A percentile compares a stretch with the other conserved stretches of the same genome.
phyloP scores from a whole-genome alignment of 1,140 invertebrate genomes.

The Aphaenogaster floridana region DNA sequence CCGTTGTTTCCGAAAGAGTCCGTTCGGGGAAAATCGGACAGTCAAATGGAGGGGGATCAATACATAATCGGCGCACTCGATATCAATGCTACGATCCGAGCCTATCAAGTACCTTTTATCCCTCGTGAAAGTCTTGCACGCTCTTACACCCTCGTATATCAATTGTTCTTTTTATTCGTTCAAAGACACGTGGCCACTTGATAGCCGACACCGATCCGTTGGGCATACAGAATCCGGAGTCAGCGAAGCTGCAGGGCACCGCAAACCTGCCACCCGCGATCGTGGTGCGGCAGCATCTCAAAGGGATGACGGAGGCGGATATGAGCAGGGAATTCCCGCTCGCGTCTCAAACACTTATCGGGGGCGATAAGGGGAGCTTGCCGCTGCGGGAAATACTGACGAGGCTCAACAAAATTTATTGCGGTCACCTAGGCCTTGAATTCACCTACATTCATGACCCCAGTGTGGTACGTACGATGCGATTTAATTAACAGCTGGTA shows the following conservation, averaged over 20 bases:
- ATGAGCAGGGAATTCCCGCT: constrained; percentile 90
- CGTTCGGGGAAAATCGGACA: constrained; percentile 20
- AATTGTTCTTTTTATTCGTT: constrained; percentile 3
- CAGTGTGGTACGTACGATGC: constrained; percentile 14
- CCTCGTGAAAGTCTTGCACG: neutral
- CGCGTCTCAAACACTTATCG: constrained; percentile 91
- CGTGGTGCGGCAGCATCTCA: constrained; percentile 82
- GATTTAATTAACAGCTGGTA: neutral
- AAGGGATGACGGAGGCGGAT: constrained; percentile 89
- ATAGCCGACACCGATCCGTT: constrained; percentile 94
- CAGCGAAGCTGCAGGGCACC: constrained; percentile 80
- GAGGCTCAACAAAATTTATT: constrained; percentile 91
- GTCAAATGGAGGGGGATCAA: constrained; percentile 64
- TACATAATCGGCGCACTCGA: constrained; percentile 68
- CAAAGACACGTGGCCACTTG: constrained; percentile 92
- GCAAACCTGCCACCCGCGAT: constrained; percentile 77
- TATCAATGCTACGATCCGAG: constrained; percentile 78
- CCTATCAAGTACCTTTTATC: constrained; percentile 76
- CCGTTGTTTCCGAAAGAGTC: neutral
- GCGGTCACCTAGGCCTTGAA: constrained; percentile 92
- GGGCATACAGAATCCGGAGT: constrained; percentile 85
- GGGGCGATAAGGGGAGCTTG: constrained; percentile 88
- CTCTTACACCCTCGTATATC: neutral
- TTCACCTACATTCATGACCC: constrained; percentile 95
- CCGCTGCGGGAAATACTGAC: constrained; percentile 92